Percentiles rank a stretch among this genome's conserved stretches.
These are phyloP conservation scores for Paelopatides confundens DNA, from an alignment of 53 echinoderm and acorn worm species.

Conservation along the genomic window DNA sequence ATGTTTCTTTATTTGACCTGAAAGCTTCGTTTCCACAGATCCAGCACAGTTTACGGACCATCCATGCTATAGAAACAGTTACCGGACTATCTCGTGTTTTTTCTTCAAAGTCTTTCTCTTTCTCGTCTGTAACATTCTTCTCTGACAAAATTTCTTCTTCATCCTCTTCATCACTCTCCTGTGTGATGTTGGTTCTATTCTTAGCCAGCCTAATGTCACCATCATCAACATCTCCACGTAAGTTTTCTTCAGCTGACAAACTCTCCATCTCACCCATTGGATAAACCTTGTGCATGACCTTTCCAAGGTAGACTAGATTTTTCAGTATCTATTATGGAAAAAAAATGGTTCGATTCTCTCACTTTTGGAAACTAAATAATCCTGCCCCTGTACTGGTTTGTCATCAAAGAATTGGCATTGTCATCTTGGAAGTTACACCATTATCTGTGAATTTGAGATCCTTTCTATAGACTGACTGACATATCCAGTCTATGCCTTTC, in stretches of 20 bases:
- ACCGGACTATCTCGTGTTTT: constrained; percentile 28
- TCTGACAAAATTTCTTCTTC: neutral
- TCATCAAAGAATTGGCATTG: no score
- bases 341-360: no score
- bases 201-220: neutral
- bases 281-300: constrained; percentile 74
- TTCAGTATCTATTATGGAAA: constrained; percentile 67
- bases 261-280: neutral
- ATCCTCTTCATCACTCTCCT: neutral
- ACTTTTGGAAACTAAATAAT: no score
- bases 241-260: neutral
- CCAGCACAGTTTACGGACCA: constrained; percentile 71
- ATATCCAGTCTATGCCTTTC: no score
- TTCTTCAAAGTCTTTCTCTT: neutral
- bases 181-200: neutral
- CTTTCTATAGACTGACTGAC: no score
- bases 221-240: neutral
- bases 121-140: neutral
- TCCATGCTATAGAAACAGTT: constrained; percentile 62
- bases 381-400: no score
- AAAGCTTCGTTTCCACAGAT: constrained; percentile 73
- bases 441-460: no score
- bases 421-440: no score
- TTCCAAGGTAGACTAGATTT: constrained; percentile 87
- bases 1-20: constrained; percentile 70